Conservation (phyloP, 2,113 vertebrate genomes). For the Tachysurus fulvidraco region DNA sequence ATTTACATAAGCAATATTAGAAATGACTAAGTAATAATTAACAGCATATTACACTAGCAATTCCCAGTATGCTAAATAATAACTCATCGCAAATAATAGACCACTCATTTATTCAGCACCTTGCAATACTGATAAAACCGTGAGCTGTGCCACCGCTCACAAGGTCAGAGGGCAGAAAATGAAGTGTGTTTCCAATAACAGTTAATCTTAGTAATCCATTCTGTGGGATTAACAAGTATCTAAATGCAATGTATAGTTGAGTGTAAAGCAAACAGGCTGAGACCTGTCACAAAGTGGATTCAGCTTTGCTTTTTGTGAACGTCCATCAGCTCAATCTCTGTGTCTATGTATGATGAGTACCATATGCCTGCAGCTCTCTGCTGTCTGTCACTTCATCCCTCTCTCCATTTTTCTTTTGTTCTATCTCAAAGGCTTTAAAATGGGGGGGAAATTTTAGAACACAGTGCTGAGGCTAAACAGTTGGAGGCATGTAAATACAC, state of each 20-base stretch:
- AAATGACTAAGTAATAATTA: not conserved
- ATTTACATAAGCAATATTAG: not conserved
- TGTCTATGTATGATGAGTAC: constrained; percentile 27
- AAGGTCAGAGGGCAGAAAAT: not conserved
- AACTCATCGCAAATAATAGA: not conserved
- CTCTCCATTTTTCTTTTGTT: constrained; percentile 34
- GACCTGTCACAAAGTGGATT: not conserved
- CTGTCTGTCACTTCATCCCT: constrained; percentile 39
- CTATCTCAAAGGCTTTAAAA: constrained; percentile 22
- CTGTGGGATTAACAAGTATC: not conserved
- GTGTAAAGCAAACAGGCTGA: not conserved
- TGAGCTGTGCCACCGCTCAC: not conserved
- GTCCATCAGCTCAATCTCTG: not conserved
- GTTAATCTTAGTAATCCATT: constrained; percentile 11
- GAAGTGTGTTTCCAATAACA: not conserved
- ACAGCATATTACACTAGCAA: too few species aligned
- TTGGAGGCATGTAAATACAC: constrained; percentile 5
- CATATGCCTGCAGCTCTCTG: constrained; percentile 14
- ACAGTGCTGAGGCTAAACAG: not conserved
- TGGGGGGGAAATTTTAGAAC: constrained; percentile 10
- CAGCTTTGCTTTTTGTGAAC: not conserved
- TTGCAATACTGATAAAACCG: not conserved
- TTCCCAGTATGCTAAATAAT: not conserved
- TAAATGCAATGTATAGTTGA: not conserved
- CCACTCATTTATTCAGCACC: constrained; percentile 10